Conservation (phyloP, 2,113 vertebrate species). For the Motacilla alba region DNA sequence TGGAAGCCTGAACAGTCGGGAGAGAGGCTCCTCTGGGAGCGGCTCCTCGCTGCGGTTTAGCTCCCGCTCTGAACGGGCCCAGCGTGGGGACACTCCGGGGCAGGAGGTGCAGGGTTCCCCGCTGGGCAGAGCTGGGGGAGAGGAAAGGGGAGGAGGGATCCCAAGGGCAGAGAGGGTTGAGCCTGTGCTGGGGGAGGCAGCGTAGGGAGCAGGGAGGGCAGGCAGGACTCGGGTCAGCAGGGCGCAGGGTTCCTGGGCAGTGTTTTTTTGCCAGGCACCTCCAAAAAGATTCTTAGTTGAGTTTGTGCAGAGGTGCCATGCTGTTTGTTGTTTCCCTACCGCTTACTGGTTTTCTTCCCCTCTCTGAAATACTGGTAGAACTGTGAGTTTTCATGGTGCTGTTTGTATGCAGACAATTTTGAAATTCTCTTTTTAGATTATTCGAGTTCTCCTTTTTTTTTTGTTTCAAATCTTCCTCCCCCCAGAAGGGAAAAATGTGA, state of each 20-base stretch:
- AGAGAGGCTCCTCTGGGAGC: background rate
- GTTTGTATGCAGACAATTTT: background rate
- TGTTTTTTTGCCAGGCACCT: background rate
- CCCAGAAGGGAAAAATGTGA: background rate
- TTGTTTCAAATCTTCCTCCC: background rate
- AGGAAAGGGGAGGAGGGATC: no score
- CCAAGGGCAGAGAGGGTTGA: background rate
- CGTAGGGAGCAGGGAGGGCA: background rate
- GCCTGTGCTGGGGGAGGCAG: background rate
- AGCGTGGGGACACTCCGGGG: fast-evolving
- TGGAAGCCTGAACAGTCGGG: background rate
- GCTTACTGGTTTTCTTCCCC: background rate
- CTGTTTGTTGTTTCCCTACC: background rate
- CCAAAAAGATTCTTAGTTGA: background rate
- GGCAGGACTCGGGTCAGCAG: background rate
- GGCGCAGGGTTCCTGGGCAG: background rate
- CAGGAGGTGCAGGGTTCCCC: background rate
- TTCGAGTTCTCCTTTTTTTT: background rate
- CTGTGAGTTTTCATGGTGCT: background rate
- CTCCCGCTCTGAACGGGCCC: background rate
- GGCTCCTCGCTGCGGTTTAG: fast-evolving
- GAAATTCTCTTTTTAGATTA: background rate
- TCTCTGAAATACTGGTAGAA: background rate
- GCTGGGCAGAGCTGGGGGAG: background rate
- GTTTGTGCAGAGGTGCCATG: background rate